phyloP scores from a whole-genome alignment of 2,113 vertebrate genomes.

The Arvicanthis niloticus region DNA sequence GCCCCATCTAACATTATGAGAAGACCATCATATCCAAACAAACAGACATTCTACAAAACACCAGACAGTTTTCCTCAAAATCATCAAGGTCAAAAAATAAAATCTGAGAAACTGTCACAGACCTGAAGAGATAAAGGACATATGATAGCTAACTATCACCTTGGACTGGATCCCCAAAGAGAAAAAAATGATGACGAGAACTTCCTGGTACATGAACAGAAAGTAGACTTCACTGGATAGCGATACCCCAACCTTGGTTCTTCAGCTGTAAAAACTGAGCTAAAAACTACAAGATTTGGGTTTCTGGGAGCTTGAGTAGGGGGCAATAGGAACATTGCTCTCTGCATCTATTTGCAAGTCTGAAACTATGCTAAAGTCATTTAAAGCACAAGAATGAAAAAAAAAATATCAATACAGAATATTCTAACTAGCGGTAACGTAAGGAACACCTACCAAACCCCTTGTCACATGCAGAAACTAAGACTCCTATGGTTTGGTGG shows the following conservation, averaged over 20 bases:
- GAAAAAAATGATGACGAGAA: neutral
- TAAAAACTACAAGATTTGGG: neutral
- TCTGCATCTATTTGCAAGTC: slow-evolving; percentile 1
- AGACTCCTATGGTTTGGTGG: neutral
- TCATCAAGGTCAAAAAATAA: neutral
- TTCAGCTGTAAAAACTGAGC: slow-evolving; percentile 12
- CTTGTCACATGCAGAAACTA: neutral
- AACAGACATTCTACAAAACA: neutral
- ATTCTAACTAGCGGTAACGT: neutral
- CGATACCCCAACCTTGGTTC: neutral
- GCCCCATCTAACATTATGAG: neutral
- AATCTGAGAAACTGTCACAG: slow-evolving; percentile 4
- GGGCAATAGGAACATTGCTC: neutral
- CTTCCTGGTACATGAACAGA: neutral
- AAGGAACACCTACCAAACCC: neutral
- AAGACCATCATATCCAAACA: slow-evolving; percentile 20
- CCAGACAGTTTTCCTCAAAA: neutral
- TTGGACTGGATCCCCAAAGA: neutral
- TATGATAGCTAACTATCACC: neutral
- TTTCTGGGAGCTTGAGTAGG: neutral
- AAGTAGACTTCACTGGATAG: neutral
- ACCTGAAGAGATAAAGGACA: neutral
- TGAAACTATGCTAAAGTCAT: slow-evolving; percentile 23
- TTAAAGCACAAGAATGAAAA: slow-evolving; percentile 19
- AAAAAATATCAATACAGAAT: neutral